A percentile compares a stretch with the other conserved stretches of the same genome.
Evolutionary conservation across 1,140 invertebrate species (phyloP).

Genomic region (Apis cerana): DNA sequence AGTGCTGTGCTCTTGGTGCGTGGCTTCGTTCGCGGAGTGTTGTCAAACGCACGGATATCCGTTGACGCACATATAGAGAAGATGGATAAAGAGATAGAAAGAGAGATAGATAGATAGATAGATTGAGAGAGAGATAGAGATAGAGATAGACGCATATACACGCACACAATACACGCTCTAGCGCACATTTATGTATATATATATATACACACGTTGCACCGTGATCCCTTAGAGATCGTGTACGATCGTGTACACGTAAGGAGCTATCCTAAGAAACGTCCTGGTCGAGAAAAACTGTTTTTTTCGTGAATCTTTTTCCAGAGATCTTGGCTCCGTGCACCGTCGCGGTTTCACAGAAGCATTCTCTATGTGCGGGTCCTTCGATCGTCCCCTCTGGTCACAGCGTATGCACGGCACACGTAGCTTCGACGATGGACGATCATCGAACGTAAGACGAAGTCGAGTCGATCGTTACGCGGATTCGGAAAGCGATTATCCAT

Average conservation of each 20-base stretch:
- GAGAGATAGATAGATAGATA: slow-evolving; percentile 5
- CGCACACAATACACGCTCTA: slow-evolving; percentile 27
- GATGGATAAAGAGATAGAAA: slow-evolving; percentile 17
- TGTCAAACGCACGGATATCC: slow-evolving; percentile 56
- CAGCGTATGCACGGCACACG: too few relatives aligned
- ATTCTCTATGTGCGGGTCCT: not conserved
- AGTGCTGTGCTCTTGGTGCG: slow-evolving; percentile 76
- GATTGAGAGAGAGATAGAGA: not conserved
- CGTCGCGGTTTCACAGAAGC: not conserved
- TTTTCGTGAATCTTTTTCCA: not conserved
- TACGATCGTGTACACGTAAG: not conserved
- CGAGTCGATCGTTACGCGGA: not conserved
- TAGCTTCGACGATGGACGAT: not conserved
- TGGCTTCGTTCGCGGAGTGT: slow-evolving; percentile 65
- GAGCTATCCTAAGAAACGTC: not conserved
- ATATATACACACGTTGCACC: not conserved
- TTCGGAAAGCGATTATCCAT: not conserved
- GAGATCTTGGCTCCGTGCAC: not conserved
- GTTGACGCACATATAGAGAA: slow-evolving; percentile 44
- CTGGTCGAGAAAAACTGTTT: not conserved
- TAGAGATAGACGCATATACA: slow-evolving; percentile 21
- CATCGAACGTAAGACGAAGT: slow-evolving; percentile 1
- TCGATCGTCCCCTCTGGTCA: slow-evolving; percentile 33
- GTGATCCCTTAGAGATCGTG: not conserved
- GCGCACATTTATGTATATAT: not conserved